phyloP scores from a whole-genome alignment of 2,113 vertebrate species.

The Petrocephalus microphthalmus region DNA sequence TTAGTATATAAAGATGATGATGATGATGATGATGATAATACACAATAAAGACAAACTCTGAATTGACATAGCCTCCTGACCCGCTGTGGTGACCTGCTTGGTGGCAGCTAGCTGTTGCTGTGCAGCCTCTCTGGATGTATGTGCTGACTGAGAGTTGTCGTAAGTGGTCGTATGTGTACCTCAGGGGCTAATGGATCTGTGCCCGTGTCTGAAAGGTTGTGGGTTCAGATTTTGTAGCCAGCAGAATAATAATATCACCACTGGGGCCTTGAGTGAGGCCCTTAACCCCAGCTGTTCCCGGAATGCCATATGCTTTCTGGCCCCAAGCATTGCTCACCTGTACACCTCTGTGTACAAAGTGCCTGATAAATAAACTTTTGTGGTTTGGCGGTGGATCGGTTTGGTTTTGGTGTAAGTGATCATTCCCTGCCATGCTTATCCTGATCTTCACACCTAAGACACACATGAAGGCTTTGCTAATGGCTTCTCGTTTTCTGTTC shows the following conservation, averaged over 20 bases:
- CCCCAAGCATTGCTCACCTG: not conserved
- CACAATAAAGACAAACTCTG: not conserved
- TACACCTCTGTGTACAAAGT: not conserved
- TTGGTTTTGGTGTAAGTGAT: not conserved
- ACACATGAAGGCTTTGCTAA: not conserved
- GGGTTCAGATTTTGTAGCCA: not conserved
- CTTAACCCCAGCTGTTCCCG: not conserved
- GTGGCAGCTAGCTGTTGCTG: not conserved
- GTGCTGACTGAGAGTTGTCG: not conserved
- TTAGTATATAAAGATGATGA: not conserved
- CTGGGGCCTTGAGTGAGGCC: not conserved
- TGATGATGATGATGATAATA: not conserved
- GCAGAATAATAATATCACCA: not conserved
- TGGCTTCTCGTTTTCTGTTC: not conserved
- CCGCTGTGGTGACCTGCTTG: not conserved
- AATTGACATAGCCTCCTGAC: not conserved
- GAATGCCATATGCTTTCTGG: not conserved
- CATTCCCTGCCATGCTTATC: not conserved
- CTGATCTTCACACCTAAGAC: not conserved
- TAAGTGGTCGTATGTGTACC: not conserved
- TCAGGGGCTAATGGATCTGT: not conserved
- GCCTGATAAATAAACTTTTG: not conserved
- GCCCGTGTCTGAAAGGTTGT: not conserved
- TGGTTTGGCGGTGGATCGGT: not conserved
- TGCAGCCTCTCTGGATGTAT: not conserved